Evolutionary conservation across 2,797 vertebrate genomes (phyloP).

Genomic region (Cirrhinus molitorella): DNA sequence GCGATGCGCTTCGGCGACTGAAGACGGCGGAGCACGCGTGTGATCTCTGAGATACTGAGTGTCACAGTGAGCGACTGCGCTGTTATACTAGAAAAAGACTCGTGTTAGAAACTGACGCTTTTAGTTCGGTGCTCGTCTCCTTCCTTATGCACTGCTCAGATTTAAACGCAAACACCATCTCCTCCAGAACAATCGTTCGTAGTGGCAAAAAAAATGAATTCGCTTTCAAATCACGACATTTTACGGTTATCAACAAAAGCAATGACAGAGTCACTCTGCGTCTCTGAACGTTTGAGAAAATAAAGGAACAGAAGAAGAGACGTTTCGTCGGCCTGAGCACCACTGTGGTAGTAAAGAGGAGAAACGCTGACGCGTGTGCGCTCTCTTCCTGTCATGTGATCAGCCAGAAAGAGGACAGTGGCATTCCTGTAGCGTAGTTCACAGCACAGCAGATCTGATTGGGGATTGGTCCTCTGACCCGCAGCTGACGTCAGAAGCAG

Average conservation of each 20-base stretch:
- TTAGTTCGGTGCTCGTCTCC: neutral
- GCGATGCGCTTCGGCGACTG: neutral
- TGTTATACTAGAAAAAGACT: neutral
- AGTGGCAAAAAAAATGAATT: neutral
- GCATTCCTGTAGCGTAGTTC: neutral
- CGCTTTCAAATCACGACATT: neutral
- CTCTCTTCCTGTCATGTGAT: neutral
- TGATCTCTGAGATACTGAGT: constrained; percentile 23
- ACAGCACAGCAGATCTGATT: neutral
- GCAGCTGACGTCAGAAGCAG: neutral
- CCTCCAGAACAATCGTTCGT: neutral
- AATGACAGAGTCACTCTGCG: neutral
- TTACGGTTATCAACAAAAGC: neutral
- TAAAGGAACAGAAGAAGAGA: neutral
- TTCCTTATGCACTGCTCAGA: neutral
- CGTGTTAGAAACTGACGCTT: neutral
- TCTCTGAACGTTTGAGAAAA: neutral
- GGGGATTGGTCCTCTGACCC: neutral
- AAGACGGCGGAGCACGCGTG: constrained; percentile 40
- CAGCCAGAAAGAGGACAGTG: neutral
- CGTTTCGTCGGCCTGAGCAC: neutral
- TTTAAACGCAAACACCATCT: neutral
- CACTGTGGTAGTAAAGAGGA: neutral
- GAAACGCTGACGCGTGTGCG: neutral
- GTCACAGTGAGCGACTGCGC: neutral